These are phyloP conservation scores for Ridgeia piscesae DNA, from an alignment of 1,140 invertebrate species.

Conservation along the genomic window DNA sequence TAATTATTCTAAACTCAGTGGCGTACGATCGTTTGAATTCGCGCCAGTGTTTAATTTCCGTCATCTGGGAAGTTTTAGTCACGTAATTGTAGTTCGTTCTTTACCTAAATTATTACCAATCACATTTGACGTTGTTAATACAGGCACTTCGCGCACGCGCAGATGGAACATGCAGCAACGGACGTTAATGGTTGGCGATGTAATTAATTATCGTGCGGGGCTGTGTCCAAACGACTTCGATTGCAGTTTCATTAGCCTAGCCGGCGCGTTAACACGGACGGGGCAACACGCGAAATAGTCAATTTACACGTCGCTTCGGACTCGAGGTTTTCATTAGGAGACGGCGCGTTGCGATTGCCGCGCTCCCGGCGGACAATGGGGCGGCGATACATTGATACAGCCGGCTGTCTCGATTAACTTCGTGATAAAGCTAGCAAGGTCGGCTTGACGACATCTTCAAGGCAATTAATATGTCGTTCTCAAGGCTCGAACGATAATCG, in stretches of 20 bases:
- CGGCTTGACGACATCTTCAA: background rate
- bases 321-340: background rate
- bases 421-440: background rate
- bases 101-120: background rate
- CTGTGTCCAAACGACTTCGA: background rate
- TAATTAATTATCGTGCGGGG: background rate
- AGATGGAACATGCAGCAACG: background rate
- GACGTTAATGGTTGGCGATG: background rate
- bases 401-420: background rate
- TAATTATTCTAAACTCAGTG: too few relatives aligned
- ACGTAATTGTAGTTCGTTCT: background rate
- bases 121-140: background rate
- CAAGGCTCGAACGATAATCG: background rate
- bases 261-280: background rate
- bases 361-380: background rate
- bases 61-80: too few relatives aligned
- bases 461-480: background rate
- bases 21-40: too few relatives aligned
- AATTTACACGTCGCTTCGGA: background rate
- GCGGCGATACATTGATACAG: too few relatives aligned
- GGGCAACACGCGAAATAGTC: background rate
- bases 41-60: too few relatives aligned
- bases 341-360: background rate
- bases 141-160: background rate
- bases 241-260: background rate